Evolutionary conservation across 2,113 vertebrate species (phyloP).

Genomic region (Rutilus rutilus): DNA sequence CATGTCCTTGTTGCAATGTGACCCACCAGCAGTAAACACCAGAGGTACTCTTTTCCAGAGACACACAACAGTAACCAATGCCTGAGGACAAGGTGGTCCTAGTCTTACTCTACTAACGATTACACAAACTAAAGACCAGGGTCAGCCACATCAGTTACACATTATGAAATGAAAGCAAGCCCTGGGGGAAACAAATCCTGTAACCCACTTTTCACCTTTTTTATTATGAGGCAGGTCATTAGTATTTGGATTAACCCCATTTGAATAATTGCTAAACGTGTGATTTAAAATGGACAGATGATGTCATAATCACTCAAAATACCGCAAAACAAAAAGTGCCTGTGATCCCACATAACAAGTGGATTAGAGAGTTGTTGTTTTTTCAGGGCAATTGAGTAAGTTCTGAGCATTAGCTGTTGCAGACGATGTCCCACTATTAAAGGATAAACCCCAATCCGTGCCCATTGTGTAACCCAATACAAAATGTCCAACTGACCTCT

Average conservation of each 20-base stretch:
- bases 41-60: conserved; percentile 27
- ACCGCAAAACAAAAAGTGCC: conserved; percentile 8
- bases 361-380: conserved; percentile 13
- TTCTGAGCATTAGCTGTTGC: neutral
- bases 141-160: neutral
- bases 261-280: neutral
- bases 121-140: neutral
- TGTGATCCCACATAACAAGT: conserved; percentile 14
- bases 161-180: neutral
- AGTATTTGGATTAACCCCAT: conserved; percentile 30
- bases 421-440: neutral
- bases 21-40: conserved; percentile 22
- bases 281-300: neutral
- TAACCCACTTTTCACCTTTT: conserved; percentile 21
- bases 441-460: conserved; percentile 24
- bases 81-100: conserved; percentile 50
- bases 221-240: conserved; percentile 18
- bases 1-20: conserved; percentile 35
- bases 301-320: conserved; percentile 28
- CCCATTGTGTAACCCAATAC: conserved; percentile 58
- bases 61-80: conserved; percentile 10
- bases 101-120: neutral
- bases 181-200: conserved; percentile 3
- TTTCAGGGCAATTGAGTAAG: conserved; percentile 27
- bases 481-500: conserved; percentile 56